Conservation (phyloP, 2,113 vertebrate species). For the Hiodon alosoides region DNA sequence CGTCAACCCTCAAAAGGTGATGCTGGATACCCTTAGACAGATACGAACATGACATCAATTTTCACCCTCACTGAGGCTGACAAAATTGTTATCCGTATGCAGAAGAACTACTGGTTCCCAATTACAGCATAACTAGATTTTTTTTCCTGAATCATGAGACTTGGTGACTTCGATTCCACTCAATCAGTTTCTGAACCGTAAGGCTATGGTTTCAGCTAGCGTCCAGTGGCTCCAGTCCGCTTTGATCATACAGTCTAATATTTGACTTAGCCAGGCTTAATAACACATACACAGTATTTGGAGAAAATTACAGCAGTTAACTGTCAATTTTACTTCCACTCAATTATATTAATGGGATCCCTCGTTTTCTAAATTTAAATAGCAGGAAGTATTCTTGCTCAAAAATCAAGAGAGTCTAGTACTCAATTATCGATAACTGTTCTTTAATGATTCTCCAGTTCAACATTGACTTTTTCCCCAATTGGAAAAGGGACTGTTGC, state of each 20-base stretch:
- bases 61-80: slow-evolving; percentile 15
- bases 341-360: not conserved
- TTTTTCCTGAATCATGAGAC: slow-evolving; percentile 10
- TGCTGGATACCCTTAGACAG: slow-evolving; percentile 4
- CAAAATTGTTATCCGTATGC: slow-evolving; percentile 2
- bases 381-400: not conserved
- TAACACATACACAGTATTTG: not conserved
- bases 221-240: not conserved
- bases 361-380: not conserved
- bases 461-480: not conserved
- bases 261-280: slow-evolving; percentile 3
- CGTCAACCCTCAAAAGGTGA: not conserved
- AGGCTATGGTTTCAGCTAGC: not conserved
- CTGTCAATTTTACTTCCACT: not conserved
- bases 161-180: slow-evolving; percentile 2
- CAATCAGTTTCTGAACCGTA: not conserved
- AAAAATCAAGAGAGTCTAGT: not conserved
- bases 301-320: not conserved
- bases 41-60: slow-evolving; percentile 13
- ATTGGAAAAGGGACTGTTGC: not conserved
- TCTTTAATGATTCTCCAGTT: not conserved
- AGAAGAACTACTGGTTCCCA: not conserved
- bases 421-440: not conserved
- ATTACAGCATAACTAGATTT: not conserved
- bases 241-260: not conserved